Evolutionary conservation across 2,888 invertebrate species (phyloP), one percentile per base, ranked within the genome.

Genomic region (Hypomecis atomaria): DNA sequence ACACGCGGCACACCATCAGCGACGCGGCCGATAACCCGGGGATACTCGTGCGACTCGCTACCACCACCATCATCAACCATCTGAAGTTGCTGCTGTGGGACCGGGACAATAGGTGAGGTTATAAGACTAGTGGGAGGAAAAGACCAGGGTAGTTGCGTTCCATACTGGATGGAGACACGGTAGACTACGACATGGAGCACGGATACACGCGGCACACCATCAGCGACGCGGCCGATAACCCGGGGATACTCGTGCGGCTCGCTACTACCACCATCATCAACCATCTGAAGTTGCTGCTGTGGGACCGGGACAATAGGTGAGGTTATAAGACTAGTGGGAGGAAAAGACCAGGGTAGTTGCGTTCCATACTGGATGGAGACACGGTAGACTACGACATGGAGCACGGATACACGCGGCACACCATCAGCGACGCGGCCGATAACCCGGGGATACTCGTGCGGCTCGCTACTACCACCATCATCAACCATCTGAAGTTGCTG

Each of bases 1-100:
- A 97, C 85, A 97, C 98, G 6, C 94, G 98, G 0, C 98, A 98
- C 88, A 95, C 96, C 67, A 98, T 98, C 82, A 96, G 94, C 74
- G 96, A 97, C 75, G 94, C 94, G 68, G 94, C 84, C 58, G 78
- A 94, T 86, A 95, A 96, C 84, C 87, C 87, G 65, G 97, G 98
- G 66, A 98, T 99, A 82, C 94, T 97, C 6, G 96, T 99, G 52
- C 96, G 97, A 78, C 94, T 99, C 60, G 95, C 95, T 71, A 95
- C 96, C 56, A 95, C 96, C 73, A 97, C 96, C 84, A 98, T 99
- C 80, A 95, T 99, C 77, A 99, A 99, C 94, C 97, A 98, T 81
- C 95, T 99, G 65, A 95, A 96, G 65, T 95, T 99, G 94, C 93
- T 99, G 75, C 94, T 99, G 9, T 99, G 99, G 98, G 99, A 99